phyloP scores from a whole-genome alignment of 2,113 vertebrate species.

The Labeo catla region DNA sequence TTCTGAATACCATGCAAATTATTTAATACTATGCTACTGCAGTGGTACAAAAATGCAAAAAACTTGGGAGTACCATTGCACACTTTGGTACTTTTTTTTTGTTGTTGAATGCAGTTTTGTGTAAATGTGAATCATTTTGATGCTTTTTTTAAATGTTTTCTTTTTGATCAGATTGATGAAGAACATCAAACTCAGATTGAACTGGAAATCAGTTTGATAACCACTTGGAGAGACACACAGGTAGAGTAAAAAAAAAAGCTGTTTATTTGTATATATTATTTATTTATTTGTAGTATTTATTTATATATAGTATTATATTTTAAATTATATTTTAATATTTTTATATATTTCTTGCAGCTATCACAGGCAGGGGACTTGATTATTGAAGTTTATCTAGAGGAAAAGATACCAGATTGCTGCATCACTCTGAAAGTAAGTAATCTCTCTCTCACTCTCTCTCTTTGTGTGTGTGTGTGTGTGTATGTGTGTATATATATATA shows the following conservation, averaged over 20 bases:
- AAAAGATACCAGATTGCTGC: conserved; percentile 90
- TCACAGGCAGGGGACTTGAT: conserved; percentile 97
- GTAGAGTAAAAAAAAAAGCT: conserved; percentile 67
- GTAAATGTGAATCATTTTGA: not conserved
- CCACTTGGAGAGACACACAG: conserved; percentile 97
- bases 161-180: conserved; percentile 84
- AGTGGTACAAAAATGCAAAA: not conserved
- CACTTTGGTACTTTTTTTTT: not conserved
- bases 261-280: not conserved
- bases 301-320: not conserved
- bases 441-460: no score
- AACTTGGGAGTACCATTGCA: not conserved
- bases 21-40: not conserved
- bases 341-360: conserved; percentile 73
- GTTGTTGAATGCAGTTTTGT: not conserved
- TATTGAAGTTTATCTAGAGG: conserved; percentile 94
- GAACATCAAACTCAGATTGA: conserved; percentile 97
- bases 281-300: not conserved
- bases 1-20: not conserved
- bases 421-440: conserved; percentile 90
- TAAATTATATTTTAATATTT: not conserved
- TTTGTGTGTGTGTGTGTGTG: no score
- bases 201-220: conserved; percentile 95
- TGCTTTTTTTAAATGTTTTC: not conserved
- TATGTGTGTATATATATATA: not conserved